Conservation (phyloP, 2,797 vertebrate species). For the Buphagus erythrorhynchus region DNA sequence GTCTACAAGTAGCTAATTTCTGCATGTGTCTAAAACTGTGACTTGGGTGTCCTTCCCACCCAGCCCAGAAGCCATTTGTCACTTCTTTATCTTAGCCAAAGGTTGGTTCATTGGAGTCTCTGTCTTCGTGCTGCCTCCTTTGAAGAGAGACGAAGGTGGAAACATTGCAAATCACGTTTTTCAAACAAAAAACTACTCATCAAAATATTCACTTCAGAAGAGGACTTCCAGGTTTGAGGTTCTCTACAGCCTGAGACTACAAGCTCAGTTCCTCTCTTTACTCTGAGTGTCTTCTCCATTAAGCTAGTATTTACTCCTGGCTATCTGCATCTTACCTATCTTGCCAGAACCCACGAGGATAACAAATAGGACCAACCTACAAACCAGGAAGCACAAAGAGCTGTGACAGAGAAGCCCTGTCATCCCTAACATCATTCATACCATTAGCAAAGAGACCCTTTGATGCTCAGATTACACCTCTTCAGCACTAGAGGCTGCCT, state of each 20-base stretch:
- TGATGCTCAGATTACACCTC: neutral
- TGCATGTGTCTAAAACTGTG: neutral
- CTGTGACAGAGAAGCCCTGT: neutral
- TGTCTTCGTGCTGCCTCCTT: neutral
- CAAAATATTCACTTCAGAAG: neutral
- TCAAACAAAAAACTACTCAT: neutral
- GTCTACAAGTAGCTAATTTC: neutral
- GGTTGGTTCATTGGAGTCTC: neutral
- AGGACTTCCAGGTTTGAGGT: neutral
- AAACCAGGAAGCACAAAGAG: neutral
- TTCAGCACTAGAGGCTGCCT: neutral
- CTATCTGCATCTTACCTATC: neutral
- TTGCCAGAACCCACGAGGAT: neutral
- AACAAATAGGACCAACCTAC: neutral
- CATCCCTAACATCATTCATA: neutral
- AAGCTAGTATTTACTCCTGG: neutral
- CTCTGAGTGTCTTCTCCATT: neutral
- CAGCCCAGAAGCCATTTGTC: neutral
- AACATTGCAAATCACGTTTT: neutral
- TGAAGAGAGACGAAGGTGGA: neutral
- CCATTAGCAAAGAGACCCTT: neutral
- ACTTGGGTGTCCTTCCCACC: neutral
- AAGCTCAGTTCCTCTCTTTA: neutral
- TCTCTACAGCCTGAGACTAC: neutral
- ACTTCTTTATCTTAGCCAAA: neutral